Evolutionary conservation across 2,113 vertebrate species (phyloP).

Genomic region (Arvicanthis niloticus): DNA sequence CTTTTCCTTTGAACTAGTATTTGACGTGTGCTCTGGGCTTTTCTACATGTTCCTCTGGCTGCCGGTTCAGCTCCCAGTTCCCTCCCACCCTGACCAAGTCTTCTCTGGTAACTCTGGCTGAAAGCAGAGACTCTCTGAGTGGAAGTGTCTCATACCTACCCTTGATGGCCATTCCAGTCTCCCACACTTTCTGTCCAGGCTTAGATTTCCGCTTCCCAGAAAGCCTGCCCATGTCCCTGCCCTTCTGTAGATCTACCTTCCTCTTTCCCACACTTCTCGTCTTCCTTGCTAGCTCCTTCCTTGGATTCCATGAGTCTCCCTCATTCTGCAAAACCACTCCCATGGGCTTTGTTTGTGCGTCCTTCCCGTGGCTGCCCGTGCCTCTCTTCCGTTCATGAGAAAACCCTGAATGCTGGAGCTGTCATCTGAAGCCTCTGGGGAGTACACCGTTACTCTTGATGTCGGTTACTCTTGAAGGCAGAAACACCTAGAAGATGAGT

Average conservation of each 20-base stretch:
- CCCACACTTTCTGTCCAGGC: not conserved
- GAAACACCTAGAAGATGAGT: not conserved
- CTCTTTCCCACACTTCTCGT: not conserved
- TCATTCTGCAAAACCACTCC: not conserved
- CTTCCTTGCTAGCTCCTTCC: not conserved
- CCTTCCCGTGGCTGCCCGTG: rapidly evolving
- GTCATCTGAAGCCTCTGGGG: not conserved
- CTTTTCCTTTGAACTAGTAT: not conserved
- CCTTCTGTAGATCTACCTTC: not conserved
- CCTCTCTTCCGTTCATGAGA: not conserved
- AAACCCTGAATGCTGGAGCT: not conserved
- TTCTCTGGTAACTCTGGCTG: not conserved
- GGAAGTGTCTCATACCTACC: not conserved
- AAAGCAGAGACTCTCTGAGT: not conserved
- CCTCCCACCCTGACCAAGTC: not conserved
- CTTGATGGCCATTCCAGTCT: not conserved
- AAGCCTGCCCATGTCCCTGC: rapidly evolving
- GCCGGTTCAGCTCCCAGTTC: not conserved
- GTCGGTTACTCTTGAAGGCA: not conserved
- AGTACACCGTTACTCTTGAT: not conserved
- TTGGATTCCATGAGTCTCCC: not conserved
- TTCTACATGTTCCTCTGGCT: not conserved
- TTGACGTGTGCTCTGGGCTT: not conserved
- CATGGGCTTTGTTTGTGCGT: not conserved
- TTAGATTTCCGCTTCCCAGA: too few species aligned